These are phyloP conservation scores for Limnothrissa miodon DNA, from an alignment of 2,113 vertebrate species.

Conservation along the genomic window DNA sequence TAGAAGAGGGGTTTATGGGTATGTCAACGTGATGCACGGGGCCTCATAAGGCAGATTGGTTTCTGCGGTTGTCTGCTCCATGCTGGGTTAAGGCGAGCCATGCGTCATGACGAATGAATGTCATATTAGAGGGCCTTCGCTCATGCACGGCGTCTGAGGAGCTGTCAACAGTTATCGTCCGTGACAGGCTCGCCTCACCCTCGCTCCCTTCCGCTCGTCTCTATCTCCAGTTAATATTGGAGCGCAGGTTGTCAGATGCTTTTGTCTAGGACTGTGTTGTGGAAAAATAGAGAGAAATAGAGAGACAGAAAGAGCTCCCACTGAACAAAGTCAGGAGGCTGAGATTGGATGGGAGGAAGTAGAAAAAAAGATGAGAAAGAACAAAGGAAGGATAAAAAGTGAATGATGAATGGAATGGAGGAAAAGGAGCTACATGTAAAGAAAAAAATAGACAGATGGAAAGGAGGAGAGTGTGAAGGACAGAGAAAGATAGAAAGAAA, in stretches of 20 bases:
- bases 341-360: not conserved
- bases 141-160: not conserved
- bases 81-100: not conserved
- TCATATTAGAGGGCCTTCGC: not conserved
- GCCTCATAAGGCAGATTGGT: not conserved
- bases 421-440: not conserved
- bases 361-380: not conserved
- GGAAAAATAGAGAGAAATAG: not conserved
- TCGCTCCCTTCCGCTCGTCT: not conserved
- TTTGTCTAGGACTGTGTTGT: not conserved
- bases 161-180: not conserved
- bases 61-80: not conserved
- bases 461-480: not conserved
- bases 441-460: not conserved
- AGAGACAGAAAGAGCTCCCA: not conserved
- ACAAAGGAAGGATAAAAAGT: not conserved
- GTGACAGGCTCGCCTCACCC: not conserved
- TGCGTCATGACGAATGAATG: conserved; percentile 13
- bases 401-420: not conserved
- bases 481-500: not conserved
- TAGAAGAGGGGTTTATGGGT: not conserved
- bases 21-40: conserved; percentile 30
- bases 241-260: not conserved
- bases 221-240: not conserved
- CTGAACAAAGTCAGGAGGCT: not conserved